These are phyloP conservation scores for Heterocephalus glaber DNA, from an alignment of 2,113 vertebrate species.

Conservation along the genomic window DNA sequence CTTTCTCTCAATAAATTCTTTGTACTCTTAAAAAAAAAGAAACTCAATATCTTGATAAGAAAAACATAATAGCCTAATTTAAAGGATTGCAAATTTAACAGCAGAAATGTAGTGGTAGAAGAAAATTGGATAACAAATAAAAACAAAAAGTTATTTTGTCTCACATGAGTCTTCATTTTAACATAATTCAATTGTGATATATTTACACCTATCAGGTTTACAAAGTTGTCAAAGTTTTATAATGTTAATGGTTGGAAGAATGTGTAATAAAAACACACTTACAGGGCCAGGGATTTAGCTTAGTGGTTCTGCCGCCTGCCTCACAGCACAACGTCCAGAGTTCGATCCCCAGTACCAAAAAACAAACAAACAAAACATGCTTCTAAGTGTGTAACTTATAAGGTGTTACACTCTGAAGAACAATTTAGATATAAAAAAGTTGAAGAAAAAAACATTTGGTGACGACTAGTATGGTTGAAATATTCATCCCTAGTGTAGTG, in stretches of 20 bases:
- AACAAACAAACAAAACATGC: no score
- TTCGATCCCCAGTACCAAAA: no score
- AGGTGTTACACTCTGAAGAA: no score
- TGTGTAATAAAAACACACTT: background rate
- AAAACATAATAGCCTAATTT: background rate
- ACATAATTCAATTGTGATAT: background rate
- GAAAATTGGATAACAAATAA: background rate
- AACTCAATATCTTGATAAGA: background rate
- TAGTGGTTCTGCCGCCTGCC: no score
- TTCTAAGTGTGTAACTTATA: no score
- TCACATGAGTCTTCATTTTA: background rate
- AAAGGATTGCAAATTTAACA: background rate
- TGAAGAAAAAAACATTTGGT: background rate
- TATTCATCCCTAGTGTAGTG: background rate
- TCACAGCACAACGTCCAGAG: no score
- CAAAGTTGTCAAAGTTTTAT: background rate
- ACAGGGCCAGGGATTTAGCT: no score
- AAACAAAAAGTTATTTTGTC: background rate
- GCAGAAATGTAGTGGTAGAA: background rate
- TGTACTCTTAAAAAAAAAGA: no score
- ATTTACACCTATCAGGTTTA: background rate
- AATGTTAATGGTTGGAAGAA: background rate
- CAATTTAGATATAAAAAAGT: background rate
- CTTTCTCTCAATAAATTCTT: no score
- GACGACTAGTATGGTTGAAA: background rate